Conservation (phyloP, 1,140 invertebrate genomes). For the Neotoxoptera formosana region DNA sequence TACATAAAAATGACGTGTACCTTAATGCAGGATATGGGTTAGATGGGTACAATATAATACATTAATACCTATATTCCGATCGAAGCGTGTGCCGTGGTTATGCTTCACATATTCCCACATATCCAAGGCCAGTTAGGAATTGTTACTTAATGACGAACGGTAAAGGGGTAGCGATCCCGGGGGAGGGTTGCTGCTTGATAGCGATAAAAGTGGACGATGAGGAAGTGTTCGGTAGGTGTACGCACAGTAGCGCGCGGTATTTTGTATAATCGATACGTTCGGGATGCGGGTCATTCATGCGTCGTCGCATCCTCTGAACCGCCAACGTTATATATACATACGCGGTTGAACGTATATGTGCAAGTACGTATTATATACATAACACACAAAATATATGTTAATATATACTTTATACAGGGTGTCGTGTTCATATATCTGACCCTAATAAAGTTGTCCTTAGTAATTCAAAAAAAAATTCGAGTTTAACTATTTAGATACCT, state of each 20-base stretch:
- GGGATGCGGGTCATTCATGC: constrained; percentile 58
- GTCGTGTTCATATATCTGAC: neutral
- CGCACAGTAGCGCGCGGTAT: constrained; percentile 48
- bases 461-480: neutral
- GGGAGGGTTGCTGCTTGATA: constrained; percentile 18
- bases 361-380: neutral
- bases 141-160: constrained; percentile 34
- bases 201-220: neutral
- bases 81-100: neutral
- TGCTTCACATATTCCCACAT: neutral
- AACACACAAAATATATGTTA: neutral
- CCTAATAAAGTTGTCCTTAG: neutral
- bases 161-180: neutral
- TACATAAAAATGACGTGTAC: neutral
- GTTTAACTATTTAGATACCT: neutral
- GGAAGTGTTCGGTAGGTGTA: neutral
- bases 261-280: constrained; percentile 54
- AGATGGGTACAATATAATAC: neutral
- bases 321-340: neutral
- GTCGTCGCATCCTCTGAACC: constrained; percentile 49
- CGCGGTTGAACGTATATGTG: neutral
- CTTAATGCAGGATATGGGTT: neutral
- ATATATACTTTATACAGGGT: neutral
- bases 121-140: constrained; percentile 21
- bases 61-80: neutral